Evolutionary conservation across 2,888 invertebrate species (phyloP), one percentile per base, ranked within the genome.

Genomic region (Halictus quadricinctus): DNA sequence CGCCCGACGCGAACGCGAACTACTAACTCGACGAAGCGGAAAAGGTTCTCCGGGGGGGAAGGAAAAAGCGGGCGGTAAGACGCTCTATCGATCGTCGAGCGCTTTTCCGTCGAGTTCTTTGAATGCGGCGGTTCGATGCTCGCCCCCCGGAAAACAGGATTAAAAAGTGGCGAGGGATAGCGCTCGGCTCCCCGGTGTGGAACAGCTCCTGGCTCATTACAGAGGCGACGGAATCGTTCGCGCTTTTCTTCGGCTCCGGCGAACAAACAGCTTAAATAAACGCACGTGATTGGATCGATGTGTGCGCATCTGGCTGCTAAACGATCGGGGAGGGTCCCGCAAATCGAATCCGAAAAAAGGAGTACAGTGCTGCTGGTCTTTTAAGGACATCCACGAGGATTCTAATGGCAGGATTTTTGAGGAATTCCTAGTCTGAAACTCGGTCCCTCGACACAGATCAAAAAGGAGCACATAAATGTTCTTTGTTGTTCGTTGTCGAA

Each of bases 221-320:
- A 72, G 72, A 79, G 84, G 78, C 87, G 83, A 75, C 77, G 72
- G 60, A 25, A 54, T n/a, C 36, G 1, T 7, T 8, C 69, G 43
- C 72, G 64, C 80, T 84, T 86, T 88, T 77, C 84, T 85, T 89
- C 81, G 75, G 84, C 81, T 81, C 83, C 76, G 76, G 29, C 87
- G 87, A 81, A 87, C 91, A 92, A 92, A 93, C 93, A 91, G 88
- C 88, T 91, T 92, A 90, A 90, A 92, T 90, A 92, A 93, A 92
- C 90, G 88, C 86, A 80, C 89, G 87, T 91, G 93, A 93, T 93
- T 93, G 92, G 91, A 92, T 91, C 88, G 87, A 89, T 90, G 92
- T 92, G 88, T 92, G 91, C 92, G 90, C 92, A 93, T 92, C 93
- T 93, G 92, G 93, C 92, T 91, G 91, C 92, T 91, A 89, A 93